phyloP scores from a whole-genome alignment of 2,888 invertebrate species.

The Creontiades dilutus region DNA sequence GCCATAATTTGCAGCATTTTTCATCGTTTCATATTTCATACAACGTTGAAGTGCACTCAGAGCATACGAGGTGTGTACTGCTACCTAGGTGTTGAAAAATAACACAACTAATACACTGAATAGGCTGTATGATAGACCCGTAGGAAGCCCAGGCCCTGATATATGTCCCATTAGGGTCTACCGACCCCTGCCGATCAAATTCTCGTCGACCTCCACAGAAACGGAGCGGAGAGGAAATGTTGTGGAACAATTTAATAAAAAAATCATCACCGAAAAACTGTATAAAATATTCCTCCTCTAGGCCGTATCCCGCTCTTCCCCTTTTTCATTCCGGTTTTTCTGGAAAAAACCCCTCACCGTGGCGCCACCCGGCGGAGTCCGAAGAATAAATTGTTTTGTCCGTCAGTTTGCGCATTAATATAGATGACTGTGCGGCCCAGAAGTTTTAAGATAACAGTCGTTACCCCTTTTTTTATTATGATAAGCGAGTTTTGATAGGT shows the following conservation, averaged over 20 bases:
- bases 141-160: too few relatives aligned
- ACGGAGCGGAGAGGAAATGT: constrained; percentile 18
- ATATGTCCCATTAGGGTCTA: too few relatives aligned
- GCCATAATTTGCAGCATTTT: too few relatives aligned
- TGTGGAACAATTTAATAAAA: constrained; percentile 49
- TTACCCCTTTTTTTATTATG: constrained; percentile 74
- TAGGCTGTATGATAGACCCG: too few relatives aligned
- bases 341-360: not conserved
- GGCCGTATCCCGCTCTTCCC: not conserved
- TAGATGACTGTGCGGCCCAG: constrained; percentile 65
- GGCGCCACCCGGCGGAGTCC: constrained; percentile 49
- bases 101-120: too few relatives aligned
- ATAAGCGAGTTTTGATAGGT: constrained; percentile 75
- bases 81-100: too few relatives aligned
- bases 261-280: constrained; percentile 42
- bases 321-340: not conserved
- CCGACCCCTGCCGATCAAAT: not conserved
- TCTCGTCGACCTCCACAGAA: not conserved
- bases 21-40: too few relatives aligned
- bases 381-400: constrained; percentile 73
- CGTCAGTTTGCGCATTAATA: constrained; percentile 72
- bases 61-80: too few relatives aligned
- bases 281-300: constrained; percentile 35
- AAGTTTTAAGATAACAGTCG: constrained; percentile 71
- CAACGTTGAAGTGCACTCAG: too few relatives aligned